A percentile compares a stretch with the other conserved stretches of the same genome.
Evolutionary conservation across 64 coral and sea anemone species (phyloP).

Genomic region (Astreopora myriophthalma): DNA sequence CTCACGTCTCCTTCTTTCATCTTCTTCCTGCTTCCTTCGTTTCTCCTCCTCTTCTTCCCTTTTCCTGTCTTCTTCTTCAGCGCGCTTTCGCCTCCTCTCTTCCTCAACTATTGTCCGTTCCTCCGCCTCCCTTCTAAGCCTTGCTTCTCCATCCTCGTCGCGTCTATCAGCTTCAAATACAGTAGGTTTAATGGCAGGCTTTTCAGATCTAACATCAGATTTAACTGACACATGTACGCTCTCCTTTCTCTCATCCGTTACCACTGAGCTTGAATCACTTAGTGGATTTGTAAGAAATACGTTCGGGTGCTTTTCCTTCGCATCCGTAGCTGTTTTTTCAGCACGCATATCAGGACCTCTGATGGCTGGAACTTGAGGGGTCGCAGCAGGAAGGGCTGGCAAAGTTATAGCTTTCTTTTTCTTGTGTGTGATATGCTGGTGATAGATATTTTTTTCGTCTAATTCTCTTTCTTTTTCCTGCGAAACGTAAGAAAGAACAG

Average conservation of each 20-base stretch:
- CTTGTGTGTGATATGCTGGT: conserved; percentile 67
- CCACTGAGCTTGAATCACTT: conserved; percentile 30
- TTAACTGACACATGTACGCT: neutral
- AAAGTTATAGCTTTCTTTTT: conserved; percentile 64
- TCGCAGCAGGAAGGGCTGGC: conserved; percentile 25
- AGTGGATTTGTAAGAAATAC: conserved; percentile 46
- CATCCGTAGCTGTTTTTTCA: neutral
- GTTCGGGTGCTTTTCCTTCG: conserved; percentile 21
- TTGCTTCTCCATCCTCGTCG: neutral
- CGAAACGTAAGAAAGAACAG: conserved; percentile 6
- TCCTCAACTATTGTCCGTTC: conserved; percentile 30
- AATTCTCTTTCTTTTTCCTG: conserved; percentile 91
- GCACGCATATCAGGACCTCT: neutral
- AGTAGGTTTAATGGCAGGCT: neutral
- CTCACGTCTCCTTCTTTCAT: conserved; percentile 54
- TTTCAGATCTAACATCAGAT: neutral
- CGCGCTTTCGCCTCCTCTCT: conserved; percentile 30
- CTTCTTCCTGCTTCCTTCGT: neutral
- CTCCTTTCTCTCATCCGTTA: conserved; percentile 14
- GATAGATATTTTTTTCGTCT: conserved; percentile 87
- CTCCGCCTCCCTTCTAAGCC: conserved; percentile 15
- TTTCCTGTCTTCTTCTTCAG: conserved; percentile 31
- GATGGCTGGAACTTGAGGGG: neutral
- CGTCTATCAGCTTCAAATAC: conserved; percentile 15
- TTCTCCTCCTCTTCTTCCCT: conserved; percentile 34